Evolutionary conservation across 2,113 vertebrate species (phyloP), one percentile per base, ranked within the genome.

Genomic region (Charadrius vociferus): DNA sequence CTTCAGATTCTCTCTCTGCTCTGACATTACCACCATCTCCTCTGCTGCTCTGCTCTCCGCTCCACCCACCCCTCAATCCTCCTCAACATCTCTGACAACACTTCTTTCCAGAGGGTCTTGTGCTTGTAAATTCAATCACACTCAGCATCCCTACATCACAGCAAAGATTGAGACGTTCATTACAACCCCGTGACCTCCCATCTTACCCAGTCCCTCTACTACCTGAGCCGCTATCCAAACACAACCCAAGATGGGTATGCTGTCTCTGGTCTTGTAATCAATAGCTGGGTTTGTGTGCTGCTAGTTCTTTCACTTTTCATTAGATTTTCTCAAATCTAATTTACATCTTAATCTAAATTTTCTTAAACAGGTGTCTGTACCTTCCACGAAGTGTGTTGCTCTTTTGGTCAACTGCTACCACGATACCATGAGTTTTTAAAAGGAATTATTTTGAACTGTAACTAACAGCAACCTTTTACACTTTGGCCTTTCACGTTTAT

Each of bases 381-480:
- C 19, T 56, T 37, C n/a, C n/a, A 47, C 1, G 8, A 73, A 73
- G 24, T 1, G 1, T 20, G 12, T 0, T 7, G 3, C 3, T 23
- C 8, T 80, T 93, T 24, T 36, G 23, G n/a, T 58, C 41, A 90
- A 50, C 37, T 41, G 10, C 63, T 81, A 29, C 29, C 24, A 23
- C 26, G 56, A 43, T 19, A 19, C 45, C 20, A 32, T 1, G 10
- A 71, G 14, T 5, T 41, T 9, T n/a, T 45, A 34, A 56, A 73
- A 70, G 9, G 14, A 53, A 53, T 43, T 81, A 29, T 55, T 83
- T 0, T 70, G 2, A 71, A 36, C 47, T 34, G 37, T 9, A 91
- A 68, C 34, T 80, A 68, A n/a, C 1, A 67, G 32, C 36, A 70
- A 49, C 24, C 39, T 77, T 23, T 61, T 72, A 85, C 23, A 56